phyloP scores from a whole-genome alignment of 2,797 vertebrate genomes.

The Cossypha dichroa region DNA sequence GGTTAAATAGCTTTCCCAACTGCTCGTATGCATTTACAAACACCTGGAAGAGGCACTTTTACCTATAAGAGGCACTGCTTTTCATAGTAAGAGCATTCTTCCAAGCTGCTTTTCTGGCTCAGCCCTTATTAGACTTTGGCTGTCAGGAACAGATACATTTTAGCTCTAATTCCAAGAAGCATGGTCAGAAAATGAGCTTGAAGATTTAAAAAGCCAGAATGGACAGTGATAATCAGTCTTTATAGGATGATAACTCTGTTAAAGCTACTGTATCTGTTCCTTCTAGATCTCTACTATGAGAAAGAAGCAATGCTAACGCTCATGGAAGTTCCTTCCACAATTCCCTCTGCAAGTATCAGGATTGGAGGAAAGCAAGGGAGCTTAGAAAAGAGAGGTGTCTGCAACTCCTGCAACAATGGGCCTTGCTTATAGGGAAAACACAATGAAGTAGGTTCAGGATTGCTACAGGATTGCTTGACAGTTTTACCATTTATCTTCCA shows the following conservation, averaged over 20 bases:
- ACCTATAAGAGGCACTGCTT: neutral
- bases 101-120: neutral
- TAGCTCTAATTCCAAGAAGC: neutral
- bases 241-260: neutral
- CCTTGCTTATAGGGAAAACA: neutral
- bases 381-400: neutral
- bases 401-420: neutral
- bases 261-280: neutral
- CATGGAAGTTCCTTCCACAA: neutral
- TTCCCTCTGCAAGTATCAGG: neutral
- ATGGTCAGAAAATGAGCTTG: neutral
- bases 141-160: neutral
- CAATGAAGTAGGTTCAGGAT: neutral
- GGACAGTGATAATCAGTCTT: neutral
- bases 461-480: neutral
- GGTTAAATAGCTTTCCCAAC: neutral
- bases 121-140: neutral
- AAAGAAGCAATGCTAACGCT: neutral
- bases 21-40: neutral
- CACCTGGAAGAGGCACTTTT: neutral
- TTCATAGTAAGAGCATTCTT: neutral
- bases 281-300: neutral
- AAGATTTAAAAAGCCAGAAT: neutral
- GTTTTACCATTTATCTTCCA: neutral
- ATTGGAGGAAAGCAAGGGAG: neutral